Evolutionary conservation across 1,140 invertebrate species (phyloP).

Genomic region (Theocolax elegans): DNA sequence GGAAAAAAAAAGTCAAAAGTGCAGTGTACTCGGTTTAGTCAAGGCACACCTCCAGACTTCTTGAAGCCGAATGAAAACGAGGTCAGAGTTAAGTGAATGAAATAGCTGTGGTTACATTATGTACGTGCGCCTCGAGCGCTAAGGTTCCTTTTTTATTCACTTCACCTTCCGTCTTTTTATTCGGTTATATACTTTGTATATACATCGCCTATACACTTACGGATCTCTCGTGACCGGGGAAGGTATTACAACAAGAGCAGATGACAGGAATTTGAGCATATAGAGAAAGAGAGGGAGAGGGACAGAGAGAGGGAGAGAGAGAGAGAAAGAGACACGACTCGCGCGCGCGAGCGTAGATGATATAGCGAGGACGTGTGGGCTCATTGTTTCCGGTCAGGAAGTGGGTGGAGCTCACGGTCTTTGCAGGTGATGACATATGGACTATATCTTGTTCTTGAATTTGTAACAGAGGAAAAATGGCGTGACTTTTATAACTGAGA

Average conservation of each 20-base stretch:
- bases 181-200: slow-evolving; percentile 5
- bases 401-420: not conserved
- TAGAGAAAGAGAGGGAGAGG: not conserved
- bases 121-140: not conserved
- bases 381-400: slow-evolving; percentile 46
- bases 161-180: not conserved
- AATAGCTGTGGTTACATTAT: slow-evolving; percentile 5
- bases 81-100: slow-evolving; percentile 22
- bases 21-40: not conserved
- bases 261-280: slow-evolving; percentile 4
- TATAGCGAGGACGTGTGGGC: not conserved
- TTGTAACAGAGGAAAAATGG: not conserved
- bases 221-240: no score
- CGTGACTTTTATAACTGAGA: not conserved
- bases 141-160: not conserved
- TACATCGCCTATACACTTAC: not conserved
- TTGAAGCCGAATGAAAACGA: not conserved
- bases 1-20: no score
- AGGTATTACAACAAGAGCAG: not conserved
- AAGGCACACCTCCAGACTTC: not conserved
- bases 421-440: slow-evolving; percentile 42
- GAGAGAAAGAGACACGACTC: no score
- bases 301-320: no score
- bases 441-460: slow-evolving; percentile 1
- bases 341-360: not conserved